Conservation (phyloP, 2,888 invertebrate genomes). For the Drosophila macrothrix region DNA sequence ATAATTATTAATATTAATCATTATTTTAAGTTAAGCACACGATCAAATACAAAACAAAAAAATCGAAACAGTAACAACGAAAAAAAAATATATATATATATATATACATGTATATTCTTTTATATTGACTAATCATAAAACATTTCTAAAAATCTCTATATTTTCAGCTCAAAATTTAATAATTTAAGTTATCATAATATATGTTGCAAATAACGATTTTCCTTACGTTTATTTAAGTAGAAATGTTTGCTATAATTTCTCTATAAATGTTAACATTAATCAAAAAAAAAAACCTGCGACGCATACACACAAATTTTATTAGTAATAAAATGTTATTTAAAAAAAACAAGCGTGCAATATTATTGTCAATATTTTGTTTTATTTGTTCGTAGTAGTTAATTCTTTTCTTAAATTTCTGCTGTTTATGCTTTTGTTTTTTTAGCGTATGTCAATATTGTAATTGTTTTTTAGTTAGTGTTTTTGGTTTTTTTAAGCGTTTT, state of each 20-base stretch:
- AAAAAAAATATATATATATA: conserved; percentile 12
- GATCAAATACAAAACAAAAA: conserved; percentile 17
- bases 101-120: conserved; percentile 30
- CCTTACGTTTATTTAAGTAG: conserved; percentile 42
- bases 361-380: conserved; percentile 49
- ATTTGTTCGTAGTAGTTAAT: conserved; percentile 18
- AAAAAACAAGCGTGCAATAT: conserved; percentile 42
- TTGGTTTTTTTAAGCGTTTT: not conserved
- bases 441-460: not conserved
- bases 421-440: conserved; percentile 13
- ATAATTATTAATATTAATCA: conserved; percentile 56
- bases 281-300: conserved; percentile 27
- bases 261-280: conserved; percentile 48
- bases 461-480: not conserved
- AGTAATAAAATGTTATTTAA: conserved; percentile 66
- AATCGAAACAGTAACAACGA: conserved; percentile 36
- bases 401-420: conserved; percentile 3
- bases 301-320: conserved; percentile 52
- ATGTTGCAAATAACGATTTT: conserved; percentile 33
- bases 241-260: conserved; percentile 51
- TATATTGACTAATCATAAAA: conserved; percentile 63
- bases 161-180: conserved; percentile 83
- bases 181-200: conserved; percentile 55
- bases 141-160: conserved; percentile 74
- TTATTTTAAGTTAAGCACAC: conserved; percentile 41